Conservation (phyloP, 2,113 vertebrate genomes). For the Menura novaehollandiae region DNA sequence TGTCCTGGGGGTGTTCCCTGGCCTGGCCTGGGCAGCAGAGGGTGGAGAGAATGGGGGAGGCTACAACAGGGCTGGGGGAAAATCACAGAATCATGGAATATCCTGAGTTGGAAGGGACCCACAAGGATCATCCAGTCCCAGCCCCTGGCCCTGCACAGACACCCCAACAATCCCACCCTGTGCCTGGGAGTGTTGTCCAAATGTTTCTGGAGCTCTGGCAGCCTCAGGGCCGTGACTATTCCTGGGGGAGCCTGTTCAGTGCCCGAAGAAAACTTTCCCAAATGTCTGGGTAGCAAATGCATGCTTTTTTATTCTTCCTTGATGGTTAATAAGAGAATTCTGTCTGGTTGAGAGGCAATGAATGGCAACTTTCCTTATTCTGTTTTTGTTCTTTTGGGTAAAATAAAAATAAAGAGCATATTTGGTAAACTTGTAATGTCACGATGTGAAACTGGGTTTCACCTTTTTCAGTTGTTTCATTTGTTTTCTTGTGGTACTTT, state of each 20-base stretch:
- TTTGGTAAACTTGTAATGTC: background rate
- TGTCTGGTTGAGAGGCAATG: background rate
- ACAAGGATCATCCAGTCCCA: no score
- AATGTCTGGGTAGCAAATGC: background rate
- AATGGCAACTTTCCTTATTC: background rate
- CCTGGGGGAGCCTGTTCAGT: background rate
- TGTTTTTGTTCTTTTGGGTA: background rate
- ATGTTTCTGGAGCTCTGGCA: background rate
- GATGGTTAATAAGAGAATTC: background rate
- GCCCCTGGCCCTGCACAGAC: background rate
- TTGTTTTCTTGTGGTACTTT: background rate
- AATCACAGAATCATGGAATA: background rate
- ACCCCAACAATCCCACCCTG: background rate
- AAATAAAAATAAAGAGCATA: background rate
- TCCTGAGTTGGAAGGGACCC: background rate
- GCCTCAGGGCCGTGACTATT: accelerated
- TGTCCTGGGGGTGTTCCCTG: background rate
- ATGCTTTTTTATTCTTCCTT: background rate
- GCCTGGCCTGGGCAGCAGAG: background rate
- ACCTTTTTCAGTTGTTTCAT: background rate
- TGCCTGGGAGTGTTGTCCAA: background rate
- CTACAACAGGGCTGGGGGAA: background rate
- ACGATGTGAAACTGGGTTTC: background rate
- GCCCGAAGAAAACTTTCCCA: background rate
- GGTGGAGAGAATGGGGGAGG: no score